Evolutionary conservation across 1,140 invertebrate genomes (phyloP), one percentile per base, ranked within the genome.

Genomic region (Drosophila seguyi): DNA sequence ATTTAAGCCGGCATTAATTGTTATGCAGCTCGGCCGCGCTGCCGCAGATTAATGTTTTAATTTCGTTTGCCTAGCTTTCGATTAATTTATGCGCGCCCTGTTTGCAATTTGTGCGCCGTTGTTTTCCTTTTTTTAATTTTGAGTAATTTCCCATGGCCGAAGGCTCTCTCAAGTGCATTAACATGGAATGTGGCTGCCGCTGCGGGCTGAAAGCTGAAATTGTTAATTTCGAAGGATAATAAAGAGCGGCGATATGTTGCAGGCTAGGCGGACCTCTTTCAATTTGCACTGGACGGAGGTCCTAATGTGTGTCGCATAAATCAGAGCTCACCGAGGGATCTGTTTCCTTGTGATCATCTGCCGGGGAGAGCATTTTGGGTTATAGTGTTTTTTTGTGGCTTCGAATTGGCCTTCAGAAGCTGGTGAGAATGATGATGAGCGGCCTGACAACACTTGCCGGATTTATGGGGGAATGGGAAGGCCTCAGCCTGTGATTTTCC

Each of bases 21-120:
- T 87, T 77, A 53, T 74, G 85, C 85, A 84, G 84, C 67, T 56
- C 63, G 41, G 27, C 47, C 45, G 57, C 29, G 27, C 63, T 29
- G 27, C 63, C 29, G 34, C 41, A 85, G 86, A 90, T 90, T 90
- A 90, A 90, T 90, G 85, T 90, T 90, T 90, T 90, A 90, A 90
- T 90, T 90, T 90, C 77, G 63, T 66, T 78, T 71, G 85, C 50
- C 57, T 77, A 79, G 79, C 53, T 47, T 56, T 44, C 45, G 60
- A 77, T 84, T 88, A 88, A 88, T 84, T 84, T 84, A 88, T 88
- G 80, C 75, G 76, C 66, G 66, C 75, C 75, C 75, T 65, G 76
- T 69, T 72, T 72, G 75, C 76, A 79, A 79, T 79, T 72, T 79
- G 75, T 79, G 31, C 47, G 50, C 67, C n/a, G 63, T 74, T 78